A percentile compares a stretch with the other conserved stretches of the same genome.
Conservation (phyloP, 2,113 vertebrate genomes). For the Lampris incognitus region DNA sequence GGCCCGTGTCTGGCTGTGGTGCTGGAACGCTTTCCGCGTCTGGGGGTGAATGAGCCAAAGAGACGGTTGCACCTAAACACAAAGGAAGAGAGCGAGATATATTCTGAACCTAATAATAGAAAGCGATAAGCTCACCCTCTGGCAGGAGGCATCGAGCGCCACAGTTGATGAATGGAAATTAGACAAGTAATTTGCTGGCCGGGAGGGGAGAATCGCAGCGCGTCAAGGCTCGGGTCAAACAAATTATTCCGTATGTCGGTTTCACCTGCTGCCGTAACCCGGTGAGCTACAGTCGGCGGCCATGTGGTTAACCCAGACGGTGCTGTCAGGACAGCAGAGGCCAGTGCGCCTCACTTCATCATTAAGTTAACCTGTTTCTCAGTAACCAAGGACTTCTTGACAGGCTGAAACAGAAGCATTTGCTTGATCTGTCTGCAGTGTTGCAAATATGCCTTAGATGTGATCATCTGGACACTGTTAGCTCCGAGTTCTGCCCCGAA, state of each 20-base stretch:
- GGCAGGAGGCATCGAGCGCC: slow-evolving; percentile 2
- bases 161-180: slow-evolving; percentile 20
- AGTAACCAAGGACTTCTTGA: not conserved
- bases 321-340: not conserved
- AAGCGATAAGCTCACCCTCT: slow-evolving; percentile 14
- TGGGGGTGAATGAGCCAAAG: slow-evolving; percentile 67
- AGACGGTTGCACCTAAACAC: slow-evolving; percentile 46
- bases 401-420: slow-evolving; percentile 7
- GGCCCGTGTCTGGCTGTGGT: slow-evolving; percentile 62
- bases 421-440: slow-evolving; percentile 24
- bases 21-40: slow-evolving; percentile 59
- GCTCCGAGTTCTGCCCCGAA: slow-evolving; percentile 35
- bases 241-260: not conserved
- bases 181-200: not conserved
- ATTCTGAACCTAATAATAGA: not conserved
- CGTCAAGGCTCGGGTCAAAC: not conserved
- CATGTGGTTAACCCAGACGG: not conserved
- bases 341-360: not conserved
- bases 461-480: slow-evolving; percentile 49
- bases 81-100: slow-evolving; percentile 24
- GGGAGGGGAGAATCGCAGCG: not conserved
- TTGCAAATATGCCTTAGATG: slow-evolving; percentile 46
- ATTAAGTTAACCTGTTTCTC: not conserved
- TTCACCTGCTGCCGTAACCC: not conserved
- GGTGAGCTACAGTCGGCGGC: not conserved